phyloP scores from a whole-genome alignment of 2,797 vertebrate genomes.

The Alectoris magna region DNA sequence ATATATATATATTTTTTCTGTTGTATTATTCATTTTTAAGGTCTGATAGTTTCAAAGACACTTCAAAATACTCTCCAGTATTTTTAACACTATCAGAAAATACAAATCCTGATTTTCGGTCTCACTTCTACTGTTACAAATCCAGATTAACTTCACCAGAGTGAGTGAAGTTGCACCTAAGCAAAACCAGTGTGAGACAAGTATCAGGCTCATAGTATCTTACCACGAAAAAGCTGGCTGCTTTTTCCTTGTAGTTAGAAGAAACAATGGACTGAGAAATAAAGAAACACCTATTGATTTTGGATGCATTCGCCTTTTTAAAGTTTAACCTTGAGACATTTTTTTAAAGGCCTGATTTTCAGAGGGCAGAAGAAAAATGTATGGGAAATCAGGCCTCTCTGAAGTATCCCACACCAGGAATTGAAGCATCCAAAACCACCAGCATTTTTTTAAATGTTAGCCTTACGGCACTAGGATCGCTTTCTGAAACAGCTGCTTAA shows the following conservation, averaged over 20 bases:
- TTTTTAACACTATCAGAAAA: constrained; percentile 69
- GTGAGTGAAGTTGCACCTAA: background rate
- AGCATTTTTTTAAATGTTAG: background rate
- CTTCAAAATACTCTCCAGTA: constrained; percentile 61
- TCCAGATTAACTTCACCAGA: constrained; percentile 8
- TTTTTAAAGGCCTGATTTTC: constrained; percentile 20
- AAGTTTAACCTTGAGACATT: background rate
- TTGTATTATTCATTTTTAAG: constrained; percentile 42
- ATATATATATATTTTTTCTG: background rate
- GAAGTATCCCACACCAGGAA: background rate
- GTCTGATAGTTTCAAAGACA: constrained; percentile 72
- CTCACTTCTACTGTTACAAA: constrained; percentile 16
- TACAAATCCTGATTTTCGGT: constrained; percentile 45
- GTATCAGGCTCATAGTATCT: constrained; percentile 24
- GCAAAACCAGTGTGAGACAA: background rate
- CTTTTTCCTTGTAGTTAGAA: constrained; percentile 27
- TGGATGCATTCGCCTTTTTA: background rate
- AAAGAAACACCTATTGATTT: constrained; percentile 2
- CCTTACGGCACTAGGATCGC: background rate
- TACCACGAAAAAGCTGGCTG: constrained; percentile 46
- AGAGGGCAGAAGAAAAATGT: background rate
- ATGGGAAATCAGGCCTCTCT: background rate
- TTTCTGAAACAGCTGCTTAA: background rate
- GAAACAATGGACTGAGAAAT: background rate
- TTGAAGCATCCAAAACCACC: constrained; percentile 34